Evolutionary conservation across 2,888 invertebrate genomes (phyloP).

Genomic region (Mylabris sibirica): DNA sequence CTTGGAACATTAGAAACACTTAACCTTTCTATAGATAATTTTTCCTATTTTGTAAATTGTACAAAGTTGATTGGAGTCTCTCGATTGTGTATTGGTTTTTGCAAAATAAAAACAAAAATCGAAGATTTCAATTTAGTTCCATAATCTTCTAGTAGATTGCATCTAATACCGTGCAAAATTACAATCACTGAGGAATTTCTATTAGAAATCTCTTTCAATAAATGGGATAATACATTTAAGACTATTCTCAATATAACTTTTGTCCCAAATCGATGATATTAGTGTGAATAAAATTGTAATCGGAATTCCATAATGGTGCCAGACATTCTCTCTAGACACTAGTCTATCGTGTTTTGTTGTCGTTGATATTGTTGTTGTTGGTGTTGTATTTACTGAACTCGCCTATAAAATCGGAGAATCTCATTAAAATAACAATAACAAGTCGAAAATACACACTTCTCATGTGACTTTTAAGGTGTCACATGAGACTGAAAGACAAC

Average conservation of each 20-base stretch:
- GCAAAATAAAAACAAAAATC: not conserved
- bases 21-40: not conserved
- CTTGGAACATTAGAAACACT: not conserved
- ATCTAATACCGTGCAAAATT: constrained; percentile 1
- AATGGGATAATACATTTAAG: not conserved
- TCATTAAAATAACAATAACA: constrained; percentile 13
- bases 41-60: not conserved
- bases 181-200: constrained; percentile 4
- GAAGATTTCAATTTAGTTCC: constrained; percentile 1
- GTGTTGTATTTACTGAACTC: not conserved
- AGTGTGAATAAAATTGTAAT: constrained; percentile 5
- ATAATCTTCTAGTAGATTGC: not conserved
- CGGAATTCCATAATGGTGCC: not conserved
- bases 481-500: constrained; percentile 7
- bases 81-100: not conserved
- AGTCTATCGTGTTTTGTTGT: constrained; percentile 6
- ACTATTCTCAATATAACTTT: not conserved
- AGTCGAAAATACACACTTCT: constrained; percentile 2
- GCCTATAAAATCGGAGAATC: constrained; percentile 7
- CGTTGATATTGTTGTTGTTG: not conserved
- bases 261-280: not conserved
- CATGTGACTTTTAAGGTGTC: constrained; percentile 13
- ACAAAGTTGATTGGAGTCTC: not conserved
- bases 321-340: not conserved
- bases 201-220: not conserved